phyloP scores from a whole-genome alignment of 2,797 vertebrate species.

The Selene dorsalis region DNA sequence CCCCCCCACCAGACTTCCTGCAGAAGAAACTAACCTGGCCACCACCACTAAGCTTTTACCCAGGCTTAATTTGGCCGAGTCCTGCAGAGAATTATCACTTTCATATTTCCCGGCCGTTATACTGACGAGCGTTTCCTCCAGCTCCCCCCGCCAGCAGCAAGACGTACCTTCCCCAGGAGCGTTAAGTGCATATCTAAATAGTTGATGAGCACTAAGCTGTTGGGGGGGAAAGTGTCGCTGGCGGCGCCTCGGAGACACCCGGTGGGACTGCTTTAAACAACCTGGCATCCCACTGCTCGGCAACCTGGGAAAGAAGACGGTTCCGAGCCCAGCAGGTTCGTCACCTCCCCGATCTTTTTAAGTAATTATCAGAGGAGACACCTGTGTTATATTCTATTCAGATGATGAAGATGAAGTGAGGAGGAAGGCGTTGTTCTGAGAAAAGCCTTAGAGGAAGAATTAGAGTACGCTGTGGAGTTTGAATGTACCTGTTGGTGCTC shows the following conservation, averaged over 20 bases:
- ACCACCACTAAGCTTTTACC: conserved; percentile 25
- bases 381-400: conserved; percentile 52
- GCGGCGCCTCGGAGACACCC: conserved; percentile 80
- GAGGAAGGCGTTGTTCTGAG: conserved; percentile 33
- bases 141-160: conserved; percentile 57
- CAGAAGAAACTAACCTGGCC: conserved; percentile 8
- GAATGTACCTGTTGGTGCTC: conserved; percentile 10
- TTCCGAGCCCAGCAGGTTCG: conserved; percentile 68
- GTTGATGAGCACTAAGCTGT: conserved; percentile 86
- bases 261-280: conserved; percentile 84
- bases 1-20: conserved; percentile 1
- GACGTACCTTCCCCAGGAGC: conserved; percentile 78
- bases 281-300: conserved; percentile 66
- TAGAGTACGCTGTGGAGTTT: too few species aligned
- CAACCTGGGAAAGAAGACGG: conserved; percentile 70
- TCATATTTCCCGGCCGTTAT: conserved; percentile 28
- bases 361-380: conserved; percentile 68
- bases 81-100: conserved; percentile 21
- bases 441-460: conserved; percentile 32
- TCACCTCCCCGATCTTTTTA: conserved; percentile 67
- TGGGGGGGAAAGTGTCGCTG: conserved; percentile 81
- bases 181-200: conserved; percentile 86
- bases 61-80: conserved; percentile 33
- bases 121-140: conserved; percentile 57
- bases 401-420: conserved; percentile 39